Percentiles rank a stretch among this genome's conserved stretches.
phyloP scores from a whole-genome alignment of 2,113 vertebrate genomes.

The Ifrita kowaldi region DNA sequence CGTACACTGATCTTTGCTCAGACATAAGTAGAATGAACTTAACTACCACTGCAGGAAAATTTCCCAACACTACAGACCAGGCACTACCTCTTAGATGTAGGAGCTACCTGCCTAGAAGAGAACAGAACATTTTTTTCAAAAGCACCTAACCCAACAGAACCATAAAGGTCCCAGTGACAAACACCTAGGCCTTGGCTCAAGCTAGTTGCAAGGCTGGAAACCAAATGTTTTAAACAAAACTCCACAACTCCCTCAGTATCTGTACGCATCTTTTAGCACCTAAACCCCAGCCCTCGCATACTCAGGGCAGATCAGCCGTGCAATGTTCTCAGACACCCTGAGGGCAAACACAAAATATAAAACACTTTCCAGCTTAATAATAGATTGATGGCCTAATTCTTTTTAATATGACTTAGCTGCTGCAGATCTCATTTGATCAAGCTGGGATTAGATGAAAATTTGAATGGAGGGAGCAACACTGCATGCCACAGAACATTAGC shows the following conservation, averaged over 20 bases:
- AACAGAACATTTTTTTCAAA: not conserved
- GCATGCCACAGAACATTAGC: slow-evolving; percentile 35
- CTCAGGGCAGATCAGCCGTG: not conserved
- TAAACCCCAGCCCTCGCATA: not conserved
- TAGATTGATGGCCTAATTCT: slow-evolving; percentile 51
- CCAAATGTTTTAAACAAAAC: not conserved
- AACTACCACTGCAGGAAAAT: not conserved
- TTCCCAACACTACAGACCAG: not conserved
- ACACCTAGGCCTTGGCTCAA: not conserved
- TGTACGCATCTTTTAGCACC: not conserved
- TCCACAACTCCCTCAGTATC: not conserved
- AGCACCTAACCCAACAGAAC: not conserved
- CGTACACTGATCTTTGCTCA: not conserved
- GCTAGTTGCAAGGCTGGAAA: not conserved
- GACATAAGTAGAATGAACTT: not conserved
- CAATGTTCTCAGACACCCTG: not conserved
- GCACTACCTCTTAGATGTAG: not conserved
- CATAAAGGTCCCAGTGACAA: not conserved
- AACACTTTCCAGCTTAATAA: slow-evolving; percentile 35
- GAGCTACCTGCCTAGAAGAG: not conserved
- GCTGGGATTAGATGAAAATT: slow-evolving; percentile 18
- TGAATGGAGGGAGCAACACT: not conserved
- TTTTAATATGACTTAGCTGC: slow-evolving; percentile 47
- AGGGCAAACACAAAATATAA: not conserved
- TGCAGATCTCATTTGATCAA: slow-evolving; percentile 44